These are phyloP conservation scores for Agriopis aurantiaria DNA, from an alignment of 2,888 invertebrate species.

Conservation along the genomic window DNA sequence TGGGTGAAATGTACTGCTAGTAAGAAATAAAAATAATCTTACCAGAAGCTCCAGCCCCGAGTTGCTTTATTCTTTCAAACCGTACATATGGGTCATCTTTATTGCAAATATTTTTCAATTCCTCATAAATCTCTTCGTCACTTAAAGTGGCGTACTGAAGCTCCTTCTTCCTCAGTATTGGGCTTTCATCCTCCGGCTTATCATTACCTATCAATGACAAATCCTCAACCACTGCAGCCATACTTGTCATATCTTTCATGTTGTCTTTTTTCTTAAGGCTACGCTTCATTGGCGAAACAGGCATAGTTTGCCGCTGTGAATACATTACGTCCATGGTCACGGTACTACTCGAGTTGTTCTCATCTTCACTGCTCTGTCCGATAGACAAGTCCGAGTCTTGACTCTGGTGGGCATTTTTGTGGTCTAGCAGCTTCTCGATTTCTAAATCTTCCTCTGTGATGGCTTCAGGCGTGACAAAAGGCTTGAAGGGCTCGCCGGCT, in stretches of 20 bases:
- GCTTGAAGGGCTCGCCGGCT: conserved; percentile 90
- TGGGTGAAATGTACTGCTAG: no score
- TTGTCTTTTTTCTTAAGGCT: conserved; percentile 76
- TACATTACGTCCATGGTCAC: conserved; percentile 55
- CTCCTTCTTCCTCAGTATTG: conserved; percentile 88
- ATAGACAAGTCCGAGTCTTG: conserved; percentile 85
- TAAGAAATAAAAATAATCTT: conserved; percentile 29
- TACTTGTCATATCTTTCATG: conserved; percentile 69
- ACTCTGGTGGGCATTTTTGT: conserved; percentile 90
- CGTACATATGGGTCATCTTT: conserved; percentile 92
- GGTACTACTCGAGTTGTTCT: conserved; percentile 67
- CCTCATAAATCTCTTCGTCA: conserved; percentile 92
- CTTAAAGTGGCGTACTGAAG: conserved; percentile 83
- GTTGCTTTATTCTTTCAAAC: conserved; percentile 93
- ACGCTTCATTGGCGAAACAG: conserved; percentile 79
- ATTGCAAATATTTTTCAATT: conserved; percentile 92
- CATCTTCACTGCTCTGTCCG: conserved; percentile 85
- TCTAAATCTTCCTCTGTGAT: conserved; percentile 94
- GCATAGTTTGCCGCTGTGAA: conserved; percentile 85
- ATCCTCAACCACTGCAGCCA: conserved; percentile 75
- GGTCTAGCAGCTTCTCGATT: conserved; percentile 91
- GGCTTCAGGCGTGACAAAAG: conserved; percentile 92
- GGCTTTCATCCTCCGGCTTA: conserved; percentile 79
- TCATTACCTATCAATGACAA: conserved; percentile 77
- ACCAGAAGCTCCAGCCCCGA: conserved; percentile 96